Evolutionary conservation across 2,797 vertebrate genomes (phyloP).

Genomic region (Siniperca undulata): DNA sequence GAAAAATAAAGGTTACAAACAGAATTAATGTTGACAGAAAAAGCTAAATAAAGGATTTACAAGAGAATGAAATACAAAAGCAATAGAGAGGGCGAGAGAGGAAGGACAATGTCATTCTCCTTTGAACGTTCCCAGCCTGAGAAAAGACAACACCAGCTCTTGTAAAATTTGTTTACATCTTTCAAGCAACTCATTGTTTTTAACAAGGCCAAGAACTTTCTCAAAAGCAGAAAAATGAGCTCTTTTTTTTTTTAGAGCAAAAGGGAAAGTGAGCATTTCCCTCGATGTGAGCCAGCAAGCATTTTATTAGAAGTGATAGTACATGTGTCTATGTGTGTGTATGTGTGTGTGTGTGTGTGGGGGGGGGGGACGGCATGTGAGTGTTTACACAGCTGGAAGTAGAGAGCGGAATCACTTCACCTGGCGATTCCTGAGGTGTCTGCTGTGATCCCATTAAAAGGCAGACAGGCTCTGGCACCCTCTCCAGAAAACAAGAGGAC

Average conservation of each 20-base stretch:
- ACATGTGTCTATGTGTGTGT: slow-evolving; percentile 41
- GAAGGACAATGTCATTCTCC: slow-evolving; percentile 50
- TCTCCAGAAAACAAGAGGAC: slow-evolving; percentile 79
- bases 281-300: slow-evolving; percentile 43
- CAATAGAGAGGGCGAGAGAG: slow-evolving; percentile 32
- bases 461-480: slow-evolving; percentile 80
- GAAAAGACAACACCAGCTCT: slow-evolving; percentile 67
- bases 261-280: slow-evolving; percentile 62
- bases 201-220: slow-evolving; percentile 68
- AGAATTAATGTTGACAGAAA: slow-evolving; percentile 49
- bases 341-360: slow-evolving; percentile 8
- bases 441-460: slow-evolving; percentile 78
- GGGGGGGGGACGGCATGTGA: slow-evolving; percentile 40
- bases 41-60: slow-evolving; percentile 53
- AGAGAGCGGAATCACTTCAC: slow-evolving; percentile 78
- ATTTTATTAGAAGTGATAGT: slow-evolving; percentile 68
- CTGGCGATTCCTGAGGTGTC: slow-evolving; percentile 78
- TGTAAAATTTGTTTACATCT: slow-evolving; percentile 77
- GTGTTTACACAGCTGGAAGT: slow-evolving; percentile 81
- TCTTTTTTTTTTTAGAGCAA: slow-evolving; percentile 67
- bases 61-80: slow-evolving; percentile 51
- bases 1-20: slow-evolving; percentile 41
- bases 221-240: slow-evolving; percentile 58
- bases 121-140: slow-evolving; percentile 62
- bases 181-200: slow-evolving; percentile 65